Evolutionary conservation across 2,113 vertebrate genomes (phyloP).

Genomic region (Pluvianellus socialis): DNA sequence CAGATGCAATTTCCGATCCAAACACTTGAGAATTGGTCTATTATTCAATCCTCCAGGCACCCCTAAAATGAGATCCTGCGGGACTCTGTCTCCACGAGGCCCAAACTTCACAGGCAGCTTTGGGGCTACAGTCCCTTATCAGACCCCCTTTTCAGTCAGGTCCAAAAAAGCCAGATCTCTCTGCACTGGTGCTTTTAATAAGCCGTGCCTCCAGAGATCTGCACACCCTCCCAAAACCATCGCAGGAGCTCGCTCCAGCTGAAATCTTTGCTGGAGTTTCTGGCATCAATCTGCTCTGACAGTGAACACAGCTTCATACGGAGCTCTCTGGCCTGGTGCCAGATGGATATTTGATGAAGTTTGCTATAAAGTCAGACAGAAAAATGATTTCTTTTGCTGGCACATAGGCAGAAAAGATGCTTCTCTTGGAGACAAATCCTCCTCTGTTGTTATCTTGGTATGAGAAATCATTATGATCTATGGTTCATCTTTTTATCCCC

Average conservation of each 20-base stretch:
- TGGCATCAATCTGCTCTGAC: neutral
- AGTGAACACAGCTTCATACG: neutral
- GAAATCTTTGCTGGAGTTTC: neutral
- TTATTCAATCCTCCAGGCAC: conserved; percentile 12
- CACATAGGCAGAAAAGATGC: neutral
- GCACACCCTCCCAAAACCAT: neutral
- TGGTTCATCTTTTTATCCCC: neutral
- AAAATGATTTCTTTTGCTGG: neutral
- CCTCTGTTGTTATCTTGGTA: neutral
- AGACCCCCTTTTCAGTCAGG: neutral
- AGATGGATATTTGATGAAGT: neutral
- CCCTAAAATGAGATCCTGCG: neutral
- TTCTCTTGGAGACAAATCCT: neutral
- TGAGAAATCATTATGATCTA: neutral
- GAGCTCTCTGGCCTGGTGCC: neutral
- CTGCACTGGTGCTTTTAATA: neutral
- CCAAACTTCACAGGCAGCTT: neutral
- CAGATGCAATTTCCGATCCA: neutral
- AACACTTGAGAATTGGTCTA: neutral
- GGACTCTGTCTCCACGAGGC: neutral
- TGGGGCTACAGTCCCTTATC: neutral
- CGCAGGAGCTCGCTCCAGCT: neutral
- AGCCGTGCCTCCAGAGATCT: neutral
- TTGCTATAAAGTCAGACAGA: neutral
- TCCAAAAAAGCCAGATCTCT: neutral